These are phyloP conservation scores for Gibbula magus DNA, from an alignment of 2,888 invertebrate genomes.

Conservation along the genomic window DNA sequence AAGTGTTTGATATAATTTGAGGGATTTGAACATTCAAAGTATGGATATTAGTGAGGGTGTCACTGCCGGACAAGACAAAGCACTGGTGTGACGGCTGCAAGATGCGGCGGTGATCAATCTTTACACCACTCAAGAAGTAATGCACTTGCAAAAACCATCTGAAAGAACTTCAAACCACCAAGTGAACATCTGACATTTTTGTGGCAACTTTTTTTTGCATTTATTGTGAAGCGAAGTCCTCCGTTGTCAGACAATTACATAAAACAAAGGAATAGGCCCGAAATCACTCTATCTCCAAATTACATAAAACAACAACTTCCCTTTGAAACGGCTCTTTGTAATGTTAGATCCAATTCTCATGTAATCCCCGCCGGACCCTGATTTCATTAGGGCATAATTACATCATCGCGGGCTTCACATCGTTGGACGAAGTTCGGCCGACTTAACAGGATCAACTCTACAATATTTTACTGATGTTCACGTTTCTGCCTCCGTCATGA, in stretches of 20 bases:
- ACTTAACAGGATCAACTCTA: constrained; percentile 12
- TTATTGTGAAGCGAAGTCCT: constrained; percentile 3
- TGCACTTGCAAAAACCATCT: constrained; percentile 3
- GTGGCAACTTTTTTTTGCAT: constrained; percentile 10
- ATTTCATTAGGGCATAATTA: constrained; percentile 23
- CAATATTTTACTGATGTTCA: constrained; percentile 22
- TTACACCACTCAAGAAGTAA: neutral
- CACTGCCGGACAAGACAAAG: neutral
- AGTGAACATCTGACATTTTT: constrained; percentile 20
- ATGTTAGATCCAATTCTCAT: constrained; percentile 9
- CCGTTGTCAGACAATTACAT: constrained; percentile 16
- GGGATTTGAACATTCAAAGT: neutral
- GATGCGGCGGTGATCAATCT: constrained; percentile 3
- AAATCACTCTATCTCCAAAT: constrained; percentile 16
- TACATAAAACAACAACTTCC: constrained; percentile 23
- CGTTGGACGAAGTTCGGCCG: neutral
- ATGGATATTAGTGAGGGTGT: neutral
- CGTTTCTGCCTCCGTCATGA: constrained; percentile 5
- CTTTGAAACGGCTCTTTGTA: constrained; percentile 19
- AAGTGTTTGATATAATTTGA: no score
- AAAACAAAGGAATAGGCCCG: constrained; percentile 17
- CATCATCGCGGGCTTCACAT: constrained; percentile 3
- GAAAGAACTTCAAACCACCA: constrained; percentile 12
- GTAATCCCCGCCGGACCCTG: neutral
- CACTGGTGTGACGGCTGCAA: neutral